Evolutionary conservation across 2,888 invertebrate genomes (phyloP).

Genomic region (Ormyrus rosae): DNA sequence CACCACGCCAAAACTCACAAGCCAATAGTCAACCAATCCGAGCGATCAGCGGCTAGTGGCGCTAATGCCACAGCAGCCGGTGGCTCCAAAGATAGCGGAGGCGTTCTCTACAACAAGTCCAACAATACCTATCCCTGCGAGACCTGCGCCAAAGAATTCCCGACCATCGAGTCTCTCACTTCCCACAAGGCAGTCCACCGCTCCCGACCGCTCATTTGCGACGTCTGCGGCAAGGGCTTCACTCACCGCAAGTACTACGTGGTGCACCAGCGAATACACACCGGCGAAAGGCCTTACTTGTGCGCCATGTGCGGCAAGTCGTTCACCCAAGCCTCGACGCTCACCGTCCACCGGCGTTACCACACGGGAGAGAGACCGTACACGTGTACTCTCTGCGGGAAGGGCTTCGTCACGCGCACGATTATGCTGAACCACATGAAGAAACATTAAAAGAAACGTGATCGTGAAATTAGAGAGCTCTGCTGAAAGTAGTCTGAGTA

Average conservation of each 20-base stretch:
- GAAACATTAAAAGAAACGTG: slow-evolving; percentile 66
- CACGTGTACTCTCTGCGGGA: slow-evolving; percentile 73
- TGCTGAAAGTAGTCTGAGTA: slow-evolving; percentile 17
- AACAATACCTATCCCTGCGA: slow-evolving; percentile 68
- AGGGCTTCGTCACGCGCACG: slow-evolving; percentile 74
- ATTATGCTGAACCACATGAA: slow-evolving; percentile 76
- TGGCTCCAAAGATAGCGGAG: slow-evolving; percentile 8
- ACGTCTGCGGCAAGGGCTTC: slow-evolving; percentile 74
- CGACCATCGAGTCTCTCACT: slow-evolving; percentile 69
- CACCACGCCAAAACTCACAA: slow-evolving; percentile 74
- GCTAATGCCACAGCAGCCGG: slow-evolving; percentile 30
- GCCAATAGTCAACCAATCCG: slow-evolving; percentile 43
- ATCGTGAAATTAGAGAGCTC: not conserved
- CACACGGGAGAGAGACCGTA: slow-evolving; percentile 75
- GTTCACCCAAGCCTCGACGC: slow-evolving; percentile 73
- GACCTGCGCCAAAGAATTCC: slow-evolving; percentile 71
- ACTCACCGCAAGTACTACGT: slow-evolving; percentile 74
- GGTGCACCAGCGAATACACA: slow-evolving; percentile 75
- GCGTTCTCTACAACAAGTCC: slow-evolving; percentile 35
- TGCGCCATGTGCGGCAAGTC: slow-evolving; percentile 76
- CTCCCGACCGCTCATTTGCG: slow-evolving; percentile 73
- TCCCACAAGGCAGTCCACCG: slow-evolving; percentile 72
- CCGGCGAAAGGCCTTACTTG: slow-evolving; percentile 76
- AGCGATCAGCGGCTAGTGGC: slow-evolving; percentile 19
- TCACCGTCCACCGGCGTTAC: slow-evolving; percentile 73